Evolutionary conservation across 2,888 invertebrate species (phyloP).

Genomic region (Apamea anceps): DNA sequence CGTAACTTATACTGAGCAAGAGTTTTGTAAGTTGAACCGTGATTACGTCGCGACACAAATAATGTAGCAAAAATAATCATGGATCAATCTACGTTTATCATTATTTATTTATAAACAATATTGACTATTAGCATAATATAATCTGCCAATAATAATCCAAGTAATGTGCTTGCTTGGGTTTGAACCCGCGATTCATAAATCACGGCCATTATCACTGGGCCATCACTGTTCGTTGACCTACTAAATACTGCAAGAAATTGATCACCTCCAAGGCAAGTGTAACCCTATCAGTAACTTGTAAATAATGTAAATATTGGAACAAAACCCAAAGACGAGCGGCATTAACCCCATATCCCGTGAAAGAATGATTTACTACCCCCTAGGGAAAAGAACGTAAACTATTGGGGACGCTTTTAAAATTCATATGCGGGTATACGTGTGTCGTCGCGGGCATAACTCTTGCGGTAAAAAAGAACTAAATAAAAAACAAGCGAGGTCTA

Average conservation of each 20-base stretch:
- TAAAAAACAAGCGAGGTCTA: constrained; percentile 29
- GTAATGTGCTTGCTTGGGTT: background rate
- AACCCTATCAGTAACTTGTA: constrained; percentile 23
- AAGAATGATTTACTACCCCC: constrained; percentile 55
- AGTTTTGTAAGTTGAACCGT: constrained; percentile 19
- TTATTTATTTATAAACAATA: background rate
- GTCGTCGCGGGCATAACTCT: constrained; percentile 18
- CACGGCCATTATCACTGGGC: background rate
- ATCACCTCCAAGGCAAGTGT: background rate
- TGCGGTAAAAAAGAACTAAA: constrained; percentile 26
- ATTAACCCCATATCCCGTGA: constrained; percentile 35
- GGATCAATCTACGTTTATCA: background rate
- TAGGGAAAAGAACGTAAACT: constrained; percentile 50
- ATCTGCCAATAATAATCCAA: background rate
- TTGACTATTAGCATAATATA: no score
- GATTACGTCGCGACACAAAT: background rate
- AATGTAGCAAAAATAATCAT: background rate
- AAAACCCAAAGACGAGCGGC: constrained; percentile 29
- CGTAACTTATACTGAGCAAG: constrained; percentile 18
- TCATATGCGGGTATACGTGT: constrained; percentile 51
- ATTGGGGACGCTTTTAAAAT: constrained; percentile 58
- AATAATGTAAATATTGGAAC: constrained; percentile 23
- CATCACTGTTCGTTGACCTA: background rate
- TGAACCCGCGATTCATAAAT: background rate
- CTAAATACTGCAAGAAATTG: constrained; percentile 1